phyloP scores from a whole-genome alignment of 2,113 vertebrate genomes.

The Neoarius graeffei region DNA sequence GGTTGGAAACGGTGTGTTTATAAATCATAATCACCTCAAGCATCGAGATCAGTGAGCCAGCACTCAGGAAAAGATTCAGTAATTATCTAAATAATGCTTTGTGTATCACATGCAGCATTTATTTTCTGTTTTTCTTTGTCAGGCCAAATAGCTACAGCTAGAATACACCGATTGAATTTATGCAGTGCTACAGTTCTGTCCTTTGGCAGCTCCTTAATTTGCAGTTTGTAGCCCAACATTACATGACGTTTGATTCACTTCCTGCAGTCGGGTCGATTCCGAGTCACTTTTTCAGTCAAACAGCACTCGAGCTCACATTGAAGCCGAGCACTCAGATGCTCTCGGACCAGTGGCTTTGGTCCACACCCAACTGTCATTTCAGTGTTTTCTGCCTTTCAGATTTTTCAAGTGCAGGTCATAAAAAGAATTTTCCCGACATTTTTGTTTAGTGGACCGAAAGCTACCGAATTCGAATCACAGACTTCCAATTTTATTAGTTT shows the following conservation, averaged over 20 bases:
- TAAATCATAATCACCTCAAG: not conserved
- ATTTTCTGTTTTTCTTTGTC: not conserved
- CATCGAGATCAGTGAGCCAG: not conserved
- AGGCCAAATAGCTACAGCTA: not conserved
- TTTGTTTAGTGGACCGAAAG: too few species aligned
- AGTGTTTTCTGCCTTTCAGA: too few species aligned
- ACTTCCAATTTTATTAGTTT: too few species aligned
- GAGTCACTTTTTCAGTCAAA: not conserved
- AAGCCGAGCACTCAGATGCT: not conserved
- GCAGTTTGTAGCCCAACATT: not conserved
- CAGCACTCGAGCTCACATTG: not conserved
- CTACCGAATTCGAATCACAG: too few species aligned
- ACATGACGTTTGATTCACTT: not conserved
- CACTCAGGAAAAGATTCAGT: not conserved
- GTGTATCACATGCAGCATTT: not conserved
- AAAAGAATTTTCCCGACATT: too few species aligned
- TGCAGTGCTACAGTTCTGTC: not conserved
- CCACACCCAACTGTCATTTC: too few species aligned
- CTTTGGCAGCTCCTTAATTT: not conserved
- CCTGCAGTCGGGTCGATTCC: not conserved
- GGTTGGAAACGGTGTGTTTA: not conserved
- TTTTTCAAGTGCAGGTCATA: too few species aligned
- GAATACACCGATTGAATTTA: not conserved
- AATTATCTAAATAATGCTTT: not conserved
- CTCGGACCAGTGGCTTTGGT: not conserved